These are phyloP conservation scores for Boulengeromyrus knoepffleri DNA, from an alignment of 2,113 vertebrate species.

Conservation along the genomic window DNA sequence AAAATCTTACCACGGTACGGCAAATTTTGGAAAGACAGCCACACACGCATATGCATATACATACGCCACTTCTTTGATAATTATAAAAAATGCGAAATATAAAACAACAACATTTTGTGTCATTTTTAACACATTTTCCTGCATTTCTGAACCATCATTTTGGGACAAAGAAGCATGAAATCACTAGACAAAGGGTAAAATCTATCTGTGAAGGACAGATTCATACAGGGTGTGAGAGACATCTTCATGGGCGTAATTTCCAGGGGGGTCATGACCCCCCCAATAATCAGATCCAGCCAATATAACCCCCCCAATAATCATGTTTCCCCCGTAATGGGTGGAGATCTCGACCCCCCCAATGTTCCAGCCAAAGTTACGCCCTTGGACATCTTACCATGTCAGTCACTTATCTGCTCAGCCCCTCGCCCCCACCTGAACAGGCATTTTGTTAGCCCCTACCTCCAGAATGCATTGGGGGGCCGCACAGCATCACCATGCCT, in stretches of 20 bases:
- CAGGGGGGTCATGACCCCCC: no score
- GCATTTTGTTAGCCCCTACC: conserved; percentile 60
- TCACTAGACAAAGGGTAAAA: neutral
- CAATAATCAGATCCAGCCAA: no score
- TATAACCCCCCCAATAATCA: no score
- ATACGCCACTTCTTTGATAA: neutral
- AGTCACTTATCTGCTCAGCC: neutral
- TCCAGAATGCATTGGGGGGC: conserved; percentile 72
- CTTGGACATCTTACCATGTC: neutral
- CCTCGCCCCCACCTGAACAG: neutral
- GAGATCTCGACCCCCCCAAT: no score
- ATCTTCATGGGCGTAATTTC: neutral
- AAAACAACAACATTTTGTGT: neutral
- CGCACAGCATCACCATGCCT: conserved; percentile 86
- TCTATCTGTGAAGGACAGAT: neutral
- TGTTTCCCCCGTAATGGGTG: no score
- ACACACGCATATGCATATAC: neutral
- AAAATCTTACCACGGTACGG: neutral
- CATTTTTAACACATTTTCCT: neutral
- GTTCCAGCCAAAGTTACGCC: no score
- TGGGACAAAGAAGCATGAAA: neutral
- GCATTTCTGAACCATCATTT: neutral
- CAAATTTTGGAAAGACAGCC: neutral
- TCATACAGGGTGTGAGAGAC: neutral
- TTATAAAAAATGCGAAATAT: neutral